phyloP scores from a whole-genome alignment of 1,140 invertebrate species.

The Drosophila seguyi region DNA sequence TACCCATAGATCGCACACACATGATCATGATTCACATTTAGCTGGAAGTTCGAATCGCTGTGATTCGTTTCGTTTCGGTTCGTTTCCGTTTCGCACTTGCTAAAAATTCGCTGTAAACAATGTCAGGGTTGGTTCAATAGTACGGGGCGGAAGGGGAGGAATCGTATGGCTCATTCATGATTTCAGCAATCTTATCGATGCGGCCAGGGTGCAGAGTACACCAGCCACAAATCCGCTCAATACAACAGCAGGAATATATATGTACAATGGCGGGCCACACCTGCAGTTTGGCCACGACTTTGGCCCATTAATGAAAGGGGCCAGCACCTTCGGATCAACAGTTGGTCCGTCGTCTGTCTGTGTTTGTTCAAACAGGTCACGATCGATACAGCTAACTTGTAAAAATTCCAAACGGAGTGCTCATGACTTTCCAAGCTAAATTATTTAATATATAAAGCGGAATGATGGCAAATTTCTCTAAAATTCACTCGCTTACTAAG shows the following conservation, averaged over 20 bases:
- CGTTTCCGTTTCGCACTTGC: slow-evolving; percentile 71
- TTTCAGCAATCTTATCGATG: slow-evolving; percentile 72
- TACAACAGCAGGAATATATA: slow-evolving; percentile 11
- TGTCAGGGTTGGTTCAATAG: slow-evolving; percentile 54
- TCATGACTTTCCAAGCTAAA: neutral
- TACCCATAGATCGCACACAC: slow-evolving; percentile 52
- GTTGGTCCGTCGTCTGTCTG: slow-evolving; percentile 21
- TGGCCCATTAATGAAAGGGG: slow-evolving; percentile 58
- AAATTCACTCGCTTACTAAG: neutral
- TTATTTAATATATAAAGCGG: neutral
- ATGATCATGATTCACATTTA: slow-evolving; percentile 54
- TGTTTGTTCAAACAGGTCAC: slow-evolving; percentile 25
- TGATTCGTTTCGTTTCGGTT: slow-evolving; percentile 1
- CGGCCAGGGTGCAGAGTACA: slow-evolving; percentile 63
- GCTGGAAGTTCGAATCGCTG: slow-evolving; percentile 50
- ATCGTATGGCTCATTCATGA: slow-evolving; percentile 62
- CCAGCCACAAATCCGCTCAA: slow-evolving; percentile 22
- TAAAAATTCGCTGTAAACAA: slow-evolving; percentile 67
- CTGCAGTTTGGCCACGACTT: slow-evolving; percentile 53
- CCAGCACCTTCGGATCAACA: slow-evolving; percentile 51
- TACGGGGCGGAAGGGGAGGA: slow-evolving; percentile 1
- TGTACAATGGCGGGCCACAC: slow-evolving; percentile 17
- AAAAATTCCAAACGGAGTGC: neutral
- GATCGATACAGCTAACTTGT: slow-evolving; percentile 3
- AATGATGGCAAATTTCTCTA: too few relatives aligned